Percentiles rank a stretch among this genome's conserved stretches.
Evolutionary conservation across 2,113 vertebrate genomes (phyloP).

Genomic region (Pomatorhinus ruficollis): DNA sequence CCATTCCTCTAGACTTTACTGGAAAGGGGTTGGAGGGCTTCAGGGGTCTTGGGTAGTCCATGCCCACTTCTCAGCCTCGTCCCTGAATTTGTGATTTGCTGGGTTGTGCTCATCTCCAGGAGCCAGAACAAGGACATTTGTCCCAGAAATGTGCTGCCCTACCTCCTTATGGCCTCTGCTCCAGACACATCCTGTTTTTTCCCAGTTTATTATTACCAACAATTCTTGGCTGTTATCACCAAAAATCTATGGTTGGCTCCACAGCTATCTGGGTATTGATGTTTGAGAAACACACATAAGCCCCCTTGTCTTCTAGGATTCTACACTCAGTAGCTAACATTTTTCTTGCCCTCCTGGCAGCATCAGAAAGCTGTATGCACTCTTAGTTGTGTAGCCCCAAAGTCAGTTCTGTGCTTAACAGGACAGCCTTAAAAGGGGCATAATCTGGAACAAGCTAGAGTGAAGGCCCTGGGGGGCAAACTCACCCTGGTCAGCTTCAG

Average conservation of each 20-base stretch:
- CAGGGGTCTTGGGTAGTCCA: neutral
- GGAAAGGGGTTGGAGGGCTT: neutral
- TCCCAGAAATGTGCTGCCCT: neutral
- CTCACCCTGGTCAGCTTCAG: rapidly evolving
- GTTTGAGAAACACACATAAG: neutral
- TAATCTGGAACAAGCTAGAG: neutral
- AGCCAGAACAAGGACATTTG: rapidly evolving
- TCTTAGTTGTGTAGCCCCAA: neutral
- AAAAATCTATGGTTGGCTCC: neutral
- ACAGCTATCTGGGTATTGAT: rapidly evolving
- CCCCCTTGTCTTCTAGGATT: neutral
- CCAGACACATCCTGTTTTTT: neutral
- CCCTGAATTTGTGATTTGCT: neutral
- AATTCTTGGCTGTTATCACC: neutral
- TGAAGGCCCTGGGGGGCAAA: neutral
- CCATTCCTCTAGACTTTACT: neutral
- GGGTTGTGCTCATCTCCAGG: too few relatives aligned
- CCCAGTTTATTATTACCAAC: neutral
- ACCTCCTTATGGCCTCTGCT: neutral
- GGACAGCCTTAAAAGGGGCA: neutral
- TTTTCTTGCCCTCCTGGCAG: neutral
- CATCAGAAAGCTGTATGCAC: neutral
- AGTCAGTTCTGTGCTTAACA: neutral
- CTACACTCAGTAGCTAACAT: neutral
- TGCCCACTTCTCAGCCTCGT: neutral